Conservation (phyloP, 2,113 vertebrate genomes). For the Semicossyphus pulcher region DNA sequence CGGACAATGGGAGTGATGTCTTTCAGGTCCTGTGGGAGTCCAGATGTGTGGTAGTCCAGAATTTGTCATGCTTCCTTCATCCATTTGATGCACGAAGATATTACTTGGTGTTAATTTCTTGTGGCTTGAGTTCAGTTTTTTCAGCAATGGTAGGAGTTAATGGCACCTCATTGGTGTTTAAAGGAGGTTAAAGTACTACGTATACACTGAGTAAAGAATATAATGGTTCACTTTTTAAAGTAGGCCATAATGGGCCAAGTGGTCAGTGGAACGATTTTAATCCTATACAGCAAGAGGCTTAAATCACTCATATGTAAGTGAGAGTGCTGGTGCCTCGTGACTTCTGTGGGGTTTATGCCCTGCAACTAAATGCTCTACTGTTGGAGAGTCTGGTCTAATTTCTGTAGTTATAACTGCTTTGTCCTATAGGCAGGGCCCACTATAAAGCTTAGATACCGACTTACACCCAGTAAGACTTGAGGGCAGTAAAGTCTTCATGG, state of each 20-base stretch:
- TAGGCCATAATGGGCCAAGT: neutral
- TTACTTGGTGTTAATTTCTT: too few relatives aligned
- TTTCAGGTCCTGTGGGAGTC: slow-evolving; percentile 59
- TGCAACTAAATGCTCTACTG: too few relatives aligned
- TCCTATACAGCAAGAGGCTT: slow-evolving; percentile 7
- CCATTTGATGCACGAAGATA: too few relatives aligned
- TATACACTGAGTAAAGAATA: neutral
- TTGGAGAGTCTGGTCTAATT: too few relatives aligned
- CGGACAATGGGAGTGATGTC: slow-evolving; percentile 48
- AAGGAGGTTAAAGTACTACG: neutral
- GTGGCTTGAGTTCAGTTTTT: neutral
- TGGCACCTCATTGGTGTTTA: neutral
- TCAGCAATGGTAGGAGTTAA: neutral
- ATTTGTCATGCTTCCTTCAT: neutral
- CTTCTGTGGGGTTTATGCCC: too few relatives aligned
- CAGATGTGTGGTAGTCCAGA: slow-evolving; percentile 22
- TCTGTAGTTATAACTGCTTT: too few relatives aligned
- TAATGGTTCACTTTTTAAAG: neutral
- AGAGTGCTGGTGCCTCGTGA: neutral
- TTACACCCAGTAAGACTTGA: too few relatives aligned
- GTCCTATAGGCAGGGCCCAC: too few relatives aligned
- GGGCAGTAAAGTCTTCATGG: too few relatives aligned
- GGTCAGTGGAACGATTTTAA: slow-evolving; percentile 28
- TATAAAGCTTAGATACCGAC: too few relatives aligned
- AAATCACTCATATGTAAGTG: neutral